Evolutionary conservation across 2,797 vertebrate genomes (phyloP).

Genomic region (Luscinia megarhynchos): DNA sequence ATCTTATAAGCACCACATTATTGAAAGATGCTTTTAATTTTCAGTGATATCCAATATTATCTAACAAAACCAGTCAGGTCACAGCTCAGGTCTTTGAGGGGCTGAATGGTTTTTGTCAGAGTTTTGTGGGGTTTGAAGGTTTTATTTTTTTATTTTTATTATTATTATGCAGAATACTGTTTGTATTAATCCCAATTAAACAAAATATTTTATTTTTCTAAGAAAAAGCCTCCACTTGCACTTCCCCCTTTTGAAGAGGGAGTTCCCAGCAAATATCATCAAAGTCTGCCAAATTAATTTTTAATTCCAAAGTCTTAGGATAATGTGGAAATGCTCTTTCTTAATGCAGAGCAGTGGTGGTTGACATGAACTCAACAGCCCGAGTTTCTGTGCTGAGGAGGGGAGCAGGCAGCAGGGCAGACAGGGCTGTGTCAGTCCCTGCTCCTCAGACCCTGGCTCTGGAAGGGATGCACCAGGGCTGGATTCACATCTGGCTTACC

Average conservation of each 20-base stretch:
- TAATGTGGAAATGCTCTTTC: not conserved
- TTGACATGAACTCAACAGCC: rapidly evolving
- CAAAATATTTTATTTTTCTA: not conserved
- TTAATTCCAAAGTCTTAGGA: not conserved
- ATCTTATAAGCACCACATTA: not conserved
- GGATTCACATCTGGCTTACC: not conserved
- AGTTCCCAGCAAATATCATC: not conserved
- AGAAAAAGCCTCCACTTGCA: not conserved
- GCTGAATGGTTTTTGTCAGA: not conserved
- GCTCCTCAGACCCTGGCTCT: not conserved
- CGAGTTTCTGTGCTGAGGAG: not conserved
- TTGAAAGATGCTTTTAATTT: not conserved
- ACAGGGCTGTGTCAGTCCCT: not conserved
- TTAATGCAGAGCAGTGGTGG: not conserved
- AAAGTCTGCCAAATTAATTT: not conserved
- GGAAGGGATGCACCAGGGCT: not conserved
- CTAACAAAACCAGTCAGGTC: not conserved
- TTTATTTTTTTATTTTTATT: not conserved
- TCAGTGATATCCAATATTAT: not conserved
- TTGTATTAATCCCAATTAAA: not conserved
- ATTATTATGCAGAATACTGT: not conserved
- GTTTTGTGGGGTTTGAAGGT: not conserved
- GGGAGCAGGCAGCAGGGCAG: not conserved
- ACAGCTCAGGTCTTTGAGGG: not conserved
- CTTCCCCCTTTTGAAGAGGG: not conserved